phyloP scores from a whole-genome alignment of 2,797 vertebrate species.

The Lithobates pipiens region DNA sequence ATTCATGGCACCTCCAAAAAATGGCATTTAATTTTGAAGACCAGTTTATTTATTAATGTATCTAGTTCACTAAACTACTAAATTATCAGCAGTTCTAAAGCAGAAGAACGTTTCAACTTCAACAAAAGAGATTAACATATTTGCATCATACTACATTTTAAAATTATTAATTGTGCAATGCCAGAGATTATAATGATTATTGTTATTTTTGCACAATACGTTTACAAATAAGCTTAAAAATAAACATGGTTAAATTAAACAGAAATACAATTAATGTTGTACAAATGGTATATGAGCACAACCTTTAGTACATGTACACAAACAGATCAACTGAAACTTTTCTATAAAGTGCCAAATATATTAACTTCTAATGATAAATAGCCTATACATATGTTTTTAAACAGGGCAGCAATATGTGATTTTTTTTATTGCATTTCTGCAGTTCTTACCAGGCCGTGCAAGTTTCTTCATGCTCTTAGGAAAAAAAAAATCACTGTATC shows the following conservation, averaged over 20 bases:
- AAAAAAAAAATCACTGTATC: not conserved
- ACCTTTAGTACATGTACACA: not conserved
- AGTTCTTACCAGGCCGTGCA: slow-evolving; percentile 40
- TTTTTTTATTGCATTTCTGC: not conserved
- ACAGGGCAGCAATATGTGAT: not conserved
- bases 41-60: slow-evolving; percentile 46
- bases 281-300: not conserved
- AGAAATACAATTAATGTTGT: not conserved
- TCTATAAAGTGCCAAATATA: not conserved
- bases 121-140: not conserved
- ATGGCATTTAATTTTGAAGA: slow-evolving; percentile 44
- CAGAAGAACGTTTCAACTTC: not conserved
- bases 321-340: not conserved
- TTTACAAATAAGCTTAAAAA: not conserved
- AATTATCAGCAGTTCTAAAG: not conserved
- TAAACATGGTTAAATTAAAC: not conserved
- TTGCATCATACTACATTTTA: not conserved
- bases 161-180: no score
- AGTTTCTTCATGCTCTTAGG: not conserved
- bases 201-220: not conserved
- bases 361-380: not conserved
- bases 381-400: not conserved
- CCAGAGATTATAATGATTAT: no score
- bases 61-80: slow-evolving; percentile 11
- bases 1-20: slow-evolving; percentile 43